phyloP scores from a whole-genome alignment of 2,888 invertebrate species.

The Cordilura impudica region DNA sequence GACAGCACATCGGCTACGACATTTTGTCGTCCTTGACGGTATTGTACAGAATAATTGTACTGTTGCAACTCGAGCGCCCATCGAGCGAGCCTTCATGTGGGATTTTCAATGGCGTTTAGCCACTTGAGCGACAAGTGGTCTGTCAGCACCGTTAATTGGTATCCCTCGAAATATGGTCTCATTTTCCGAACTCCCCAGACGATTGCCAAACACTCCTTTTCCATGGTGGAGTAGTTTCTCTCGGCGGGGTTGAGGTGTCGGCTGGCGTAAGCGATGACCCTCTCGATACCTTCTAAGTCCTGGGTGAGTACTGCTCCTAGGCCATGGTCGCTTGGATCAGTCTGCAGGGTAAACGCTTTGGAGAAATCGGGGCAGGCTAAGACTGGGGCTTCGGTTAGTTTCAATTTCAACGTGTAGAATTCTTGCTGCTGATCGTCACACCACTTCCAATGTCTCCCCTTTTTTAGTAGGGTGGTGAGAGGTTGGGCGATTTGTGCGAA shows the following conservation, averaged over 20 bases:
- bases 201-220: background rate
- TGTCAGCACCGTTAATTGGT: background rate
- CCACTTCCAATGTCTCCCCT: constrained; percentile 5
- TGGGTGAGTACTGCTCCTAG: constrained; percentile 32
- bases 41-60: too few relatives aligned
- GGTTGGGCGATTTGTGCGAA: background rate
- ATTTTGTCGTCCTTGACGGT: too few relatives aligned
- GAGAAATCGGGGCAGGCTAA: constrained; percentile 14
- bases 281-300: too few relatives aligned
- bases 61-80: too few relatives aligned
- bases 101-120: background rate
- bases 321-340: constrained; percentile 30
- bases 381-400: background rate
- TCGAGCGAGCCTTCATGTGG: background rate
- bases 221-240: background rate
- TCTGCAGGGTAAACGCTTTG: constrained; percentile 27
- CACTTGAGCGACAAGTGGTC: background rate
- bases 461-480: background rate
- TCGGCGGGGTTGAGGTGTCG: background rate
- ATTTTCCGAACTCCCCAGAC: background rate
- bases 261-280: too few relatives aligned
- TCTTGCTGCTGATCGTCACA: background rate
- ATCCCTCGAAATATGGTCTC: background rate
- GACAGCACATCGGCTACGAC: too few relatives aligned
- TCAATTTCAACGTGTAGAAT: background rate